Evolutionary conservation across 2,797 vertebrate species (phyloP), one percentile per base, ranked within the genome.

Genomic region (Notolabrus celidotus): DNA sequence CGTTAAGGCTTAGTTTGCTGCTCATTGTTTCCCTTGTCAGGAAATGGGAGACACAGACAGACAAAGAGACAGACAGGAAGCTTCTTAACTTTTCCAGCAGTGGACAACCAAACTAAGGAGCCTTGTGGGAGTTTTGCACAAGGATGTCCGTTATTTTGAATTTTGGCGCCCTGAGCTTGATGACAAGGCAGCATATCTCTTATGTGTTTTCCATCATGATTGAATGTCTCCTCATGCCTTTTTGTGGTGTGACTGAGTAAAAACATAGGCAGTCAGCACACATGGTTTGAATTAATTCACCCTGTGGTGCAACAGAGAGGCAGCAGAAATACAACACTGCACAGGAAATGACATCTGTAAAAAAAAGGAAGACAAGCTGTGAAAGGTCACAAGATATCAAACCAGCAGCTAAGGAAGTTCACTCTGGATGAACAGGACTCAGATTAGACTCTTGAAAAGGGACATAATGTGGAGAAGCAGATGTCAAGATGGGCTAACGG

Each of bases 11-110:
- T 72, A 66, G 53, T 75, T 79, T 77, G 77, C 73, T 59, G 52
- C 67, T 83, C 77, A 79, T 89, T 86, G 86, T 89, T 84, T 80
- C 82, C 78, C 34, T 17, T 8, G 59, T 68, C 58, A 71, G 85
- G 82, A 84, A 86, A 82, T 52, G 78, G 74, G 75, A 85, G 68
- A 84, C 76, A 50, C 47, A 56, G 47, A 75, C 49, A 41, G 61
- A 71, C 67, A 49, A 38, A 71, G 42, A 45, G 64, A 71, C 67
- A 38, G 55, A 66, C 34, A 50, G 51, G 53, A 27, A 66, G 62
- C 46, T 33, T 29, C 61, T 74, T 77, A 64, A 51, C 17, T 71
- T 19, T 33, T 39, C 65, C 72, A 75, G 42, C 57, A 34, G 45
- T 31, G 56, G 77, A 78, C 73, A 73, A 79, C 65, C 27, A 62